These are phyloP conservation scores for Maniola hyperantus DNA, from an alignment of 2,888 invertebrate species.

Conservation along the genomic window DNA sequence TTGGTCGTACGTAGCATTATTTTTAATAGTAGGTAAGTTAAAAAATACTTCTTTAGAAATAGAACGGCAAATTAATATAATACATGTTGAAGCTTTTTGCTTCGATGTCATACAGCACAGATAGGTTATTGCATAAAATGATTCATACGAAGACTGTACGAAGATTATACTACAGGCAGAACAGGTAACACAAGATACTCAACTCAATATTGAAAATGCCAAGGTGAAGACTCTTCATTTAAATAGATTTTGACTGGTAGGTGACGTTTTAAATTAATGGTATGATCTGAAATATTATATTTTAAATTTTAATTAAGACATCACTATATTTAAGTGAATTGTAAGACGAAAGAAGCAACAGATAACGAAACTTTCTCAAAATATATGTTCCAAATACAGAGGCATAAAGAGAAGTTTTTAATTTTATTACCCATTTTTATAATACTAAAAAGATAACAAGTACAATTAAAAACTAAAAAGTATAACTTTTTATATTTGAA, in stretches of 20 bases:
- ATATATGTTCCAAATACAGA: no score
- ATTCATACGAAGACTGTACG: not conserved
- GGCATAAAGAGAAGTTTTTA: no score
- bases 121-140: not conserved
- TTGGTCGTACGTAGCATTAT: no score
- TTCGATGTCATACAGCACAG: not conserved
- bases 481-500: no score
- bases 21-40: no score
- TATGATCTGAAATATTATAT: not conserved
- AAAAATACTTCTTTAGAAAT: no score
- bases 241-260: not conserved
- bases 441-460: no score
- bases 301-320: not conserved
- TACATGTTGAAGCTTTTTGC: not conserved
- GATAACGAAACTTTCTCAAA: no score
- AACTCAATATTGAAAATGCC: constrained; percentile 12
- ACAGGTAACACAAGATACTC: constrained; percentile 1
- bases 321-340: not conserved
- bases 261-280: not conserved
- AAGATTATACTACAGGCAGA: not conserved
- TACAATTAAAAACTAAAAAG: no score
- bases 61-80: no score
- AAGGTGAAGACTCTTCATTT: constrained; percentile 5
- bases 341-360: not conserved
- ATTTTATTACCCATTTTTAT: no score